Evolutionary conservation across 1,140 invertebrate genomes (phyloP), one percentile per base, ranked within the genome.

Genomic region (Drosophila yakuba): DNA sequence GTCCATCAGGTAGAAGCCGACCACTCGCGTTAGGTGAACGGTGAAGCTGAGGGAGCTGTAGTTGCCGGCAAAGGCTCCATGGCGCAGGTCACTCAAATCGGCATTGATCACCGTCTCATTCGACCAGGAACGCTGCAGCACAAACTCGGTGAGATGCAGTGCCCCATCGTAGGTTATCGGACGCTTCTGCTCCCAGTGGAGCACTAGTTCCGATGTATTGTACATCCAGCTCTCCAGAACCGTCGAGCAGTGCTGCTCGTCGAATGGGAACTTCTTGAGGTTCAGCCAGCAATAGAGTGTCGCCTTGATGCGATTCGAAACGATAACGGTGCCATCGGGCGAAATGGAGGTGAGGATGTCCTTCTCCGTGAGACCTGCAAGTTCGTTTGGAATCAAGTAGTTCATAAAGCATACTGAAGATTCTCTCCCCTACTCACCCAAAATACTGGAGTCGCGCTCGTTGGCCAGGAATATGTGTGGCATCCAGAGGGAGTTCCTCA

Each of bases 1-100:
- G 75, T 98, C 97, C 95, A 98, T 97, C 50, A 98, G 93, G 79
- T 98, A 97, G 90, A 97, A 97, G 45, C 97, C 97, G 75, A 97
- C 96, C 93, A 97, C 96, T 32, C 97, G 94, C 0, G 95, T 94
- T 12, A 97, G 90, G 81, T 96, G 95, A 68, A 97, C 97, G 5
- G 95, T 95, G 74, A 97, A 96, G 41, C 94, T 95, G 28, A 97
- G 93, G 0, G 95, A 95, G 82, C 96, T 97, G 92, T 96, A 97
- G 88, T 97, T 97, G 15, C 96, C 96, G 80, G 95, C 96, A 93
- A 96, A 95, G 91, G 95, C 95, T 11, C 95, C 96, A 62, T 95
- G 94, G 60, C 95, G 93, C 80, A 96, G 94, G 75, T 95, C 94
- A 15, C 94, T 93, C 17, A 94, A 93, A 43, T 95, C 95, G 5